These are phyloP conservation scores for Tetramorium parvispinum DNA, from an alignment of 1,140 invertebrate species.

Conservation along the genomic window DNA sequence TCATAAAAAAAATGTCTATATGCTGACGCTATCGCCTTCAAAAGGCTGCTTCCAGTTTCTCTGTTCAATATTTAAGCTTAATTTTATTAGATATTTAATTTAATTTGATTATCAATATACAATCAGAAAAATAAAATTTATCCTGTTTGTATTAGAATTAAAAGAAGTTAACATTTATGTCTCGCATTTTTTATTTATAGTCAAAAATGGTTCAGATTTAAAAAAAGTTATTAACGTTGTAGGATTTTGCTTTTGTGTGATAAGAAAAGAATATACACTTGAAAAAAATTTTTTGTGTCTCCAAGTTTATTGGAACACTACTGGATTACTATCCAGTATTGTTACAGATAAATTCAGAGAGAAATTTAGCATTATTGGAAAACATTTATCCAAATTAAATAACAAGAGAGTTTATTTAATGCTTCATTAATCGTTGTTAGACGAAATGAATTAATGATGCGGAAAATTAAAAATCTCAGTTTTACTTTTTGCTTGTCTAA, in stretches of 20 bases:
- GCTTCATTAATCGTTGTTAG: no score
- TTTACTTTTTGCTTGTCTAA: neutral
- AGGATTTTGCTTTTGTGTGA: no score
- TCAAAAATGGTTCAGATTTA: no score
- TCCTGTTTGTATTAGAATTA: neutral
- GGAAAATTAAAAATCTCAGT: neutral
- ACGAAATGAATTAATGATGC: neutral
- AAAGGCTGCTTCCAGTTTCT: neutral
- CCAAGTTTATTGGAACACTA: no score
- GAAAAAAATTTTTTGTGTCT: no score
- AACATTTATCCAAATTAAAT: slow-evolving; percentile 16
- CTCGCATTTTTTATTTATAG: no score
- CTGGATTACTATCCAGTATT: neutral
- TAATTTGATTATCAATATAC: neutral
- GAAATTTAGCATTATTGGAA: neutral
- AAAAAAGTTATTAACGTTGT: no score
- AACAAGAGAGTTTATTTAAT: neutral
- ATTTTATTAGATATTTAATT: neutral
- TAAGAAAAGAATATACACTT: no score
- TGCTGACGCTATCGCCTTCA: neutral
- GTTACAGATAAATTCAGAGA: neutral
- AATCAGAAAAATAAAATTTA: neutral
- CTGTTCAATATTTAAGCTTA: slow-evolving; percentile 1
- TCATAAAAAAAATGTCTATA: no score
- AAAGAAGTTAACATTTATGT: neutral